These are phyloP conservation scores for Acanthosepion pharaonis DNA, from an alignment of 2,888 invertebrate genomes.

Conservation along the genomic window DNA sequence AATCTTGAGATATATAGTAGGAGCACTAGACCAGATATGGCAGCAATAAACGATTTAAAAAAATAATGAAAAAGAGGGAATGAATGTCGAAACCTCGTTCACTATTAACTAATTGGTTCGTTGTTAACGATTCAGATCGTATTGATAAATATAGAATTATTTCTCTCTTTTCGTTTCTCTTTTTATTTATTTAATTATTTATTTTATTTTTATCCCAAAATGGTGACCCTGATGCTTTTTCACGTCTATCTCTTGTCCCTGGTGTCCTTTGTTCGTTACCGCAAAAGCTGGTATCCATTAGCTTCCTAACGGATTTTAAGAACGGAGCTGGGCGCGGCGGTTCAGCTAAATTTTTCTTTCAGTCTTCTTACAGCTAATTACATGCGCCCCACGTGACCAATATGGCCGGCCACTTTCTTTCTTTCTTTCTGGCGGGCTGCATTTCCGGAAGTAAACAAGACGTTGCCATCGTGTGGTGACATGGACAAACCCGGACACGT, in stretches of 20 bases:
- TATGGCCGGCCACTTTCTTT: not conserved
- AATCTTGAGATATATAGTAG: too few relatives aligned
- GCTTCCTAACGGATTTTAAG: not conserved
- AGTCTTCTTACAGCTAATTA: not conserved
- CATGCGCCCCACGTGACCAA: not conserved
- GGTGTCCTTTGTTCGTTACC: not conserved
- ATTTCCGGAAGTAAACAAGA: not conserved
- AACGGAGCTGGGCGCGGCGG: not conserved
- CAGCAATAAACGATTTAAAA: too few relatives aligned
- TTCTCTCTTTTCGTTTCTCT: too few relatives aligned
- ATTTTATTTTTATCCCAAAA: not conserved
- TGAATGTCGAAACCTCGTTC: too few relatives aligned
- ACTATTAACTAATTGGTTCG: too few relatives aligned
- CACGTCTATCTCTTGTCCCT: not conserved
- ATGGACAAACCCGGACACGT: not conserved
- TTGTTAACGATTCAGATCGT: too few relatives aligned
- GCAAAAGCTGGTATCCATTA: not conserved
- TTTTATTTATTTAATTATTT: too few relatives aligned
- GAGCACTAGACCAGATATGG: too few relatives aligned
- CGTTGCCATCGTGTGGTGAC: not conserved
- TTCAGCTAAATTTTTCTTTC: not conserved
- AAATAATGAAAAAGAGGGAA: too few relatives aligned
- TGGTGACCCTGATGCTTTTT: not conserved
- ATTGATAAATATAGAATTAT: too few relatives aligned
- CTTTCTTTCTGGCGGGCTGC: not conserved